Evolutionary conservation across 2,797 vertebrate genomes (phyloP).

Genomic region (Cossypha heuglini): DNA sequence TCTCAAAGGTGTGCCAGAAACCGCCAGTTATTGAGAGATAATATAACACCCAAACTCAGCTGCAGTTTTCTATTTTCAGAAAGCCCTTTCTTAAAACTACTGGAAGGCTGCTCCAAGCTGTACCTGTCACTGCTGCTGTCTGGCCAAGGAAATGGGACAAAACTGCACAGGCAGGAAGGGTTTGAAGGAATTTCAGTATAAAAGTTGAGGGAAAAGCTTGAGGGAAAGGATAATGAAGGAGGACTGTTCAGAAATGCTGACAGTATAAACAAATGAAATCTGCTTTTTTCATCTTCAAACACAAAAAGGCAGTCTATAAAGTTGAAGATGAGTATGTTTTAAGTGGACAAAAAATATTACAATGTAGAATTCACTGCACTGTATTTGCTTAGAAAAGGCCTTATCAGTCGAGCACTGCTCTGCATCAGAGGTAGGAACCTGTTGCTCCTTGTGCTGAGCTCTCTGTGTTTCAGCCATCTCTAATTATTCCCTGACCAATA

Average conservation of each 20-base stretch:
- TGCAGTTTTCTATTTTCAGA: background rate
- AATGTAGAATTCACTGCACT: background rate
- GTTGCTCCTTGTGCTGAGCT: background rate
- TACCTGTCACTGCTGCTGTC: background rate
- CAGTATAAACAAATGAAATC: background rate
- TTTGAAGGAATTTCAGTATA: background rate
- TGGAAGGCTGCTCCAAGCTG: background rate
- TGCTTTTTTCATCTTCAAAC: background rate
- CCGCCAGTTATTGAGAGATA: background rate
- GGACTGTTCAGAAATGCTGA: background rate
- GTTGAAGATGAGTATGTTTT: background rate
- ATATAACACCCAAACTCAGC: background rate
- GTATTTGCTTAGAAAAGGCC: background rate
- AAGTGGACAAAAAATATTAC: background rate
- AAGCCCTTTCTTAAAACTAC: background rate
- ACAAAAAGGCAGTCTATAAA: rapidly evolving
- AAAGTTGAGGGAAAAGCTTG: background rate
- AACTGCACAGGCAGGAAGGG: background rate
- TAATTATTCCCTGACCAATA: background rate
- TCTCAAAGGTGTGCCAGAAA: background rate
- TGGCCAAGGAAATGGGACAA: background rate
- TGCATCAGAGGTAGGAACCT: background rate
- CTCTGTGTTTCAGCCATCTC: background rate
- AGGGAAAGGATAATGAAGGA: background rate
- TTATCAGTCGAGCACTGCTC: background rate